Base-by-base conservation (phyloP, 1,140 invertebrate species). In the Holotrichia oblita region DNA sequence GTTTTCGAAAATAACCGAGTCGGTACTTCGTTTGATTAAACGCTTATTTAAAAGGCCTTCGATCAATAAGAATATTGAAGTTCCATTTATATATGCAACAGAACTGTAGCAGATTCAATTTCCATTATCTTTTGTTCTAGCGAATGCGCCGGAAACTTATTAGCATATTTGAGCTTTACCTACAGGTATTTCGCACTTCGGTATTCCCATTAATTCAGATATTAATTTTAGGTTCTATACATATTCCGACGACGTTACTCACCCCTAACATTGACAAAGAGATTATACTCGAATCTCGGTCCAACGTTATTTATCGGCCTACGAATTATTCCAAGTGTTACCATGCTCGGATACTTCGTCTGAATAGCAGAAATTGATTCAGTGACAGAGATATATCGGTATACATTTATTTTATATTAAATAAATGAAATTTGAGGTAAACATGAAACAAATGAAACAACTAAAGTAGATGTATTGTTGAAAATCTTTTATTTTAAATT, bases 191-290 rank as follows among this genome's bases (percentile, higher is more conserved):
- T 27, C 61, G 61, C 61, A 20, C n/a, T 27, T 64, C 61, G 61
- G 61, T 64, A 64, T 64, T 64, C 61, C 0, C 61, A 64, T 64
- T 64, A 64, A 64, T 64, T 64, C 61, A 20, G 61, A 64, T 64
- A 64, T 64, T 64, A 64, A 64, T 64, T 64, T 64, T 22, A 64
- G 61, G 61, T 64, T 64, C 61, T 27, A 27, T 12, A 20, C 61
- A 64, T 64, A 64, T 64, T 64, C 61, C 6, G 61, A 64, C 20
- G 17, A 64, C 10, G 61, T 64, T 10, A 12, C 44, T 1, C 4
- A 0, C n/a, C 61, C 17, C n/a, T 27, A 20, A 64, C 61, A 17
- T 22, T 14, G 61, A 64, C 61, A 64, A 64, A 64, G 61, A 64
- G 61, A 64, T 64, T 64, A 48, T 48, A 48, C 44, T n/a, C 44